These are phyloP conservation scores for Poecilus cupreus DNA, from an alignment of 2,888 invertebrate species.

Conservation along the genomic window DNA sequence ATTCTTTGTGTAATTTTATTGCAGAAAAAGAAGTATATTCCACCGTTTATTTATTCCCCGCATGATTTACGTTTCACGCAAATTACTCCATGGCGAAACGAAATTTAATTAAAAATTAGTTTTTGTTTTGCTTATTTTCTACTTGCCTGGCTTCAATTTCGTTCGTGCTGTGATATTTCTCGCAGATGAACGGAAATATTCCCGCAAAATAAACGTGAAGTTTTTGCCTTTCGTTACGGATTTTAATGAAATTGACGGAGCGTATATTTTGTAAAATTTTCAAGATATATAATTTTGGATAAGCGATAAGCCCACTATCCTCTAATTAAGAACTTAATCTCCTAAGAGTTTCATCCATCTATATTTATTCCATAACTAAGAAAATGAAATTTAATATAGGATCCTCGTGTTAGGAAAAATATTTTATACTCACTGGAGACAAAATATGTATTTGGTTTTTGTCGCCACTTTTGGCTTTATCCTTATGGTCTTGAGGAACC, in stretches of 20 bases:
- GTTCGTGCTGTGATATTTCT: constrained; percentile 41
- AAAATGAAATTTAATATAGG: too few relatives aligned
- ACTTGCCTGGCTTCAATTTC: constrained; percentile 29
- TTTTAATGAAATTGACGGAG: constrained; percentile 33
- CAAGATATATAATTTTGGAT: not conserved
- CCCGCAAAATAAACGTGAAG: constrained; percentile 22
- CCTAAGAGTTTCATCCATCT: too few relatives aligned
- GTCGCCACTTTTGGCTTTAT: too few relatives aligned
- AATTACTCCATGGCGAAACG: constrained; percentile 42
- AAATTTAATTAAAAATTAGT: constrained; percentile 53
- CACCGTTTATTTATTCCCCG: constrained; percentile 36
- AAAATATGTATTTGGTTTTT: too few relatives aligned
- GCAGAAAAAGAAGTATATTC: constrained; percentile 12
- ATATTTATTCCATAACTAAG: too few relatives aligned
- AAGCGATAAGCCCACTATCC: too few relatives aligned
- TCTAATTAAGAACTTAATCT: too few relatives aligned
- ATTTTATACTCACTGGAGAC: too few relatives aligned
- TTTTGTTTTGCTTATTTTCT: constrained; percentile 41
- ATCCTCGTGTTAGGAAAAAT: too few relatives aligned
- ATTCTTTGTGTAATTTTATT: constrained; percentile 8
- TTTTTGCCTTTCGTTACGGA: constrained; percentile 32
- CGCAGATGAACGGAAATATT: constrained; percentile 34
- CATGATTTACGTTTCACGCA: constrained; percentile 48
- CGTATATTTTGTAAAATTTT: constrained; percentile 23
- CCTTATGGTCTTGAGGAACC: too few relatives aligned